Evolutionary conservation across 2,888 invertebrate genomes (phyloP), one percentile per base, ranked within the genome.

Genomic region (Aporophyla lueneburgensis): DNA sequence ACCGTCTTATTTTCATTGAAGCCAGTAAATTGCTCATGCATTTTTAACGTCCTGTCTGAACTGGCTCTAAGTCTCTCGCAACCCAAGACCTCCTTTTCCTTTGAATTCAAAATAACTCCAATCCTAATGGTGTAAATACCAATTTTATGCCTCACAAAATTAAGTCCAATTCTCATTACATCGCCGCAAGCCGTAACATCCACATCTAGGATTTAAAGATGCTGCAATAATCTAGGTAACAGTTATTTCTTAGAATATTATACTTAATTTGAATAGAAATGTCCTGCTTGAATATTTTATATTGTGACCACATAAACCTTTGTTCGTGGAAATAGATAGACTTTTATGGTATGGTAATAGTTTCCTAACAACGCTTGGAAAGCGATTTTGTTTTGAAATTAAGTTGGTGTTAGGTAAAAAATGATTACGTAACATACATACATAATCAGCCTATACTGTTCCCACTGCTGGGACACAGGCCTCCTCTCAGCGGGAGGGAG

Each of bases 231-330:
- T 59, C 49, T 63, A 80, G 53, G 16, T 19, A 53, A 74, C 70
- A 46, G 81, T 68, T 75, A 71, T 72, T 80, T 74, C 85, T 54
- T 9, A 62, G 81, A 56, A 84, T 66, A 33, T 71, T 27, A 69
- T n/a, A 63, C 53, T 49, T 73, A 70, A 83, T 76, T 81, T 86
- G 71, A 76, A 76, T 83, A 80, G 12, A 61, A 80, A 80, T 83
- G 71, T 85, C 74, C 76, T 56, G 33, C 49, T 78, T 76, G 40
- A 63, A 70, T 71, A 65, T 78, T 74, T 74, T 51, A 79, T 71
- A 79, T 56, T 71, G 24, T 53, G 56, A 62, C 63, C 69, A 59
- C 68, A 75, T 59, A 49, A 68, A 74, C 46, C 72, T 68, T 53
- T 59, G 24, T 85, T 75, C 68, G 49, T 56, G 40, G 67, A 67